Evolutionary conservation across 2,888 invertebrate species (phyloP).

Genomic region (Opisthograptis luteolata): DNA sequence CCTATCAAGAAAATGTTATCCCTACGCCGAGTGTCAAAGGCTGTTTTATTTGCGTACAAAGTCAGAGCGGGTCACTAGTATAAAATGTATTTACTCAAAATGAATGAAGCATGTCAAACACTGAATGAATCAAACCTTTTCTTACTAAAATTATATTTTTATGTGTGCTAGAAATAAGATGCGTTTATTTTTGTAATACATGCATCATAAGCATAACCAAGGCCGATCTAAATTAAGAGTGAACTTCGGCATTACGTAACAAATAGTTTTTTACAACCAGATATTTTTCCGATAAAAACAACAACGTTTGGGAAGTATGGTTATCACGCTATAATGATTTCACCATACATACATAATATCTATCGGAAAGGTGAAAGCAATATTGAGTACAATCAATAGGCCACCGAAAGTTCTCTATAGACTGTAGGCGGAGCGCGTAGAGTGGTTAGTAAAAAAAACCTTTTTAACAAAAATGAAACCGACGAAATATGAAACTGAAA

Average conservation of each 20-base stretch:
- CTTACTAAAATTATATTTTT: constrained; percentile 1
- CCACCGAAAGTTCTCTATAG: no score
- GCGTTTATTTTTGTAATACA: constrained; percentile 43
- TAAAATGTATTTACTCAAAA: neutral
- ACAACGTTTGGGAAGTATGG: neutral
- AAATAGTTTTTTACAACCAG: constrained; percentile 14
- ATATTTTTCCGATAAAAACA: constrained; percentile 11
- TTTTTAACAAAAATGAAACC: no score
- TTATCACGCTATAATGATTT: no score
- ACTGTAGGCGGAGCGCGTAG: no score
- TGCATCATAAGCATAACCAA: constrained; percentile 46
- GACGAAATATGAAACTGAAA: no score
- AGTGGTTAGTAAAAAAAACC: no score
- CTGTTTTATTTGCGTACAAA: no score
- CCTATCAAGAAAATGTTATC: no score
- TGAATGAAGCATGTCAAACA: constrained; percentile 8
- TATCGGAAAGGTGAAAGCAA: constrained; percentile 12
- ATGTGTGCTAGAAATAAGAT: neutral
- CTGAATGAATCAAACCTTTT: constrained; percentile 11
- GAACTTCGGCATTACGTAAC: constrained; percentile 17
- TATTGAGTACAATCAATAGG: no score
- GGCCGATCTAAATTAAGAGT: constrained; percentile 40
- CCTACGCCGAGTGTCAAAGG: no score
- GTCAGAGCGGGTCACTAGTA: neutral
- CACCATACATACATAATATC: no score